Percentiles rank a stretch among this genome's conserved stretches.
Evolutionary conservation across 23 tunicate species (phyloP).

Genomic region (Ascidia mentula): DNA sequence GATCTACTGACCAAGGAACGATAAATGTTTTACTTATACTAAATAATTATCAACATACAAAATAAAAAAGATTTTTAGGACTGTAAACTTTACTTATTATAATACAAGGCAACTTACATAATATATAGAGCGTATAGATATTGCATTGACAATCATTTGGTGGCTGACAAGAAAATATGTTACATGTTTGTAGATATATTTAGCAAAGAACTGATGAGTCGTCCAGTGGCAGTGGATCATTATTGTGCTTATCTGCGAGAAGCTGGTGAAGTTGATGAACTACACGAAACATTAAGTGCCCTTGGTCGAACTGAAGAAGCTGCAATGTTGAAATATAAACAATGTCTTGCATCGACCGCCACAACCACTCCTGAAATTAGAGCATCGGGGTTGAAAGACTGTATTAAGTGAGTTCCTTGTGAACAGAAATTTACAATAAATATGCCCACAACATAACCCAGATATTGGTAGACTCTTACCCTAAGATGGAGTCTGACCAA

Average conservation of each 20-base stretch:
- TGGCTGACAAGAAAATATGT: neutral
- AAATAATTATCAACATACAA: too few species aligned
- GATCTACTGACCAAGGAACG: too few species aligned
- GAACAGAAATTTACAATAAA: neutral
- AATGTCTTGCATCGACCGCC: slow-evolving; percentile 42
- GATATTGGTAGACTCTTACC: too few species aligned
- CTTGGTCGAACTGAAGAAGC: slow-evolving; percentile 94
- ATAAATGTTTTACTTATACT: too few species aligned
- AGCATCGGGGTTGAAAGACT: slow-evolving; percentile 57
- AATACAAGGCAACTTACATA: too few species aligned
- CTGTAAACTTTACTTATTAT: too few species aligned
- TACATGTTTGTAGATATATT: slow-evolving; percentile 44
- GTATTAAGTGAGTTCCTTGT: slow-evolving; percentile 55
- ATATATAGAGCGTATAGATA: too few species aligned
- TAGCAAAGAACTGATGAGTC: slow-evolving; percentile 89
- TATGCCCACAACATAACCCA: too few species aligned
- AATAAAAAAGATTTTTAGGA: too few species aligned
- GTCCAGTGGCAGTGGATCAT: slow-evolving; percentile 87
- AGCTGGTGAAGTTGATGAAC: slow-evolving; percentile 78
- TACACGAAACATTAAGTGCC: slow-evolving; percentile 83
- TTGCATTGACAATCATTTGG: too few species aligned
- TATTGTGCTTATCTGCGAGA: slow-evolving; percentile 84
- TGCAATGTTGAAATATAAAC: slow-evolving; percentile 88
- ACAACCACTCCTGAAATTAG: slow-evolving; percentile 74
- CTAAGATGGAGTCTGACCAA: neutral